Percentiles rank a stretch among this genome's conserved stretches.
phyloP scores from a whole-genome alignment of 1,140 invertebrate species.

The Lasaia peninsularis region DNA sequence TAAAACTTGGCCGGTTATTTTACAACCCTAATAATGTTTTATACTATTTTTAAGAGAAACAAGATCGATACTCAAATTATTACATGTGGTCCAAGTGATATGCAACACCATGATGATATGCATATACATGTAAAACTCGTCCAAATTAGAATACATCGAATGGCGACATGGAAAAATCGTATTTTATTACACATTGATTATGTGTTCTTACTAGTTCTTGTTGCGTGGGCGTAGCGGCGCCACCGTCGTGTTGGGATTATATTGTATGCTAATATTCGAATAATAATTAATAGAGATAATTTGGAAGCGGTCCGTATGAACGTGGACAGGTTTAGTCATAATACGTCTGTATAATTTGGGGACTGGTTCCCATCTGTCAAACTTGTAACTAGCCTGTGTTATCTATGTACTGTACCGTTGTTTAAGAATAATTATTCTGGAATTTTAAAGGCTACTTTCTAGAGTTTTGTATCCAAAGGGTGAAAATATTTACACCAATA shows the following conservation, averaged over 20 bases:
- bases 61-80: not conserved
- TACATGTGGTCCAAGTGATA: not conserved
- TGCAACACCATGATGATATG: slow-evolving; percentile 2
- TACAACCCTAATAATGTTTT: too few species aligned
- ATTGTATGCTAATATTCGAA: slow-evolving; percentile 68
- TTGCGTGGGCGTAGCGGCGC: slow-evolving; percentile 53
- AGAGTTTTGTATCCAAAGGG: too few species aligned
- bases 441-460: not conserved
- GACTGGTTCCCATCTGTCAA: slow-evolving; percentile 42
- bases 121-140: slow-evolving; percentile 5
- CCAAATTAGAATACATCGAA: slow-evolving; percentile 7
- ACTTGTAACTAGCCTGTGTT: slow-evolving; percentile 29
- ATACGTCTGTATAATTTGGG: slow-evolving; percentile 32
- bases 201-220: slow-evolving; percentile 22
- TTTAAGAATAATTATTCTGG: slow-evolving; percentile 16
- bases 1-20: too few species aligned
- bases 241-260: slow-evolving; percentile 45
- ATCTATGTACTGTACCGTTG: slow-evolving; percentile 28
- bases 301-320: slow-evolving; percentile 47
- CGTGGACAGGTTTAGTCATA: slow-evolving; percentile 39
- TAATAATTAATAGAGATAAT: slow-evolving; percentile 48
- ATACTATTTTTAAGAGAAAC: not conserved
- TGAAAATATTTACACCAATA: too few species aligned
- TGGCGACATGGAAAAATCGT: not conserved
- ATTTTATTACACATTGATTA: slow-evolving; percentile 30